These are phyloP conservation scores for Stichodactyla helianthus DNA, from an alignment of 64 coral and sea anemone species.

Conservation along the genomic window DNA sequence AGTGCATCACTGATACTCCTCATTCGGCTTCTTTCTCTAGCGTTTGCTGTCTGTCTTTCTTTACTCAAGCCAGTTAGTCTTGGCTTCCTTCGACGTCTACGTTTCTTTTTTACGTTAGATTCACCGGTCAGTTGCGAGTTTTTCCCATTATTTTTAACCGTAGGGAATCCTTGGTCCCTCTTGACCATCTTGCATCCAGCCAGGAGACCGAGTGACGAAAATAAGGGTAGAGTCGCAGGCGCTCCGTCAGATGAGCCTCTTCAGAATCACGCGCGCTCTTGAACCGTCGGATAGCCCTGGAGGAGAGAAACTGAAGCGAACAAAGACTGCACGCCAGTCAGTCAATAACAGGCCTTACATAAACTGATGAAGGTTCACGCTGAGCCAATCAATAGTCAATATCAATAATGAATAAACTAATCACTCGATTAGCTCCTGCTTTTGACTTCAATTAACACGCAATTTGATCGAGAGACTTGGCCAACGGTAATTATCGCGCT, in stretches of 20 bases:
- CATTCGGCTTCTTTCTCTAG: constrained; percentile 77
- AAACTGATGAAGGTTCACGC: neutral
- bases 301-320: neutral
- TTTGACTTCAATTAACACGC: neutral
- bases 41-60: constrained; percentile 89
- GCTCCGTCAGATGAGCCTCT: neutral
- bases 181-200: neutral
- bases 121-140: neutral
- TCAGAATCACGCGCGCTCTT: neutral
- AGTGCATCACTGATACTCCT: constrained; percentile 76
- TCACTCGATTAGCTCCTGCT: neutral
- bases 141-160: neutral
- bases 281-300: neutral
- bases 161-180: neutral
- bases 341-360: neutral
- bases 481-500: neutral
- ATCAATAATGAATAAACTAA: neutral
- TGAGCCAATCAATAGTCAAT: neutral
- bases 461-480: neutral
- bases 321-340: neutral
- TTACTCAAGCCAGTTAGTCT: constrained; percentile 86
- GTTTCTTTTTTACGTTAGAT: constrained; percentile 31
- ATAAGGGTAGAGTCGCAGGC: neutral
- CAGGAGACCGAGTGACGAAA: neutral
- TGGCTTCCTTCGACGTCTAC: constrained; percentile 74